Evolutionary conservation across 92 coral and sea anemone species (phyloP).

Genomic region (Epizoanthus ramosus): DNA sequence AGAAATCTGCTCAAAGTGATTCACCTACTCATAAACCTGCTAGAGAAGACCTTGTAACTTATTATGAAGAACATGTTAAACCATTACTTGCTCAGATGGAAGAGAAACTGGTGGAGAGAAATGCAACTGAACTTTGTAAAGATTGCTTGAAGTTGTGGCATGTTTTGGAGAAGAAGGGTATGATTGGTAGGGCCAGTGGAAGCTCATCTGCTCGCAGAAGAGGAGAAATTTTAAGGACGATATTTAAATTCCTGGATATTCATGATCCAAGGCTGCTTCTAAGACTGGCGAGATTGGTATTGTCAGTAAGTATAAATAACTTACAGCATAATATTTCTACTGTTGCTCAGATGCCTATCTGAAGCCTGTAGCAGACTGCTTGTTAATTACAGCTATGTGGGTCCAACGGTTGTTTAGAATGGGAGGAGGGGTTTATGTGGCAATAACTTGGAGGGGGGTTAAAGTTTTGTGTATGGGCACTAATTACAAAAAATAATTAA

Average conservation of each 20-base stretch:
- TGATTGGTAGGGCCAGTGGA: slow-evolving; percentile 86
- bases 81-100: slow-evolving; percentile 92
- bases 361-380: too few species aligned
- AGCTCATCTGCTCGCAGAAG: slow-evolving; percentile 81
- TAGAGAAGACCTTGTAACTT: slow-evolving; percentile 70
- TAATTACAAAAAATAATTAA: too few species aligned
- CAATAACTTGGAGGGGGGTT: too few species aligned
- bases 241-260: slow-evolving; percentile 89
- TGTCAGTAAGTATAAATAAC: slow-evolving; percentile 71
- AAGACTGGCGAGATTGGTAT: slow-evolving; percentile 85
- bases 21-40: slow-evolving; percentile 56
- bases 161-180: slow-evolving; percentile 67
- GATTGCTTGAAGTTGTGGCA: slow-evolving; percentile 88
- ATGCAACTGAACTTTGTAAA: slow-evolving; percentile 70
- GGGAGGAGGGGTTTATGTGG: too few species aligned
- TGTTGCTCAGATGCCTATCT: too few species aligned
- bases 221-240: slow-evolving; percentile 89
- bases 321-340: not conserved
- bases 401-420: too few species aligned
- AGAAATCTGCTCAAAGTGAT: slow-evolving; percentile 42
- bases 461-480: too few species aligned
- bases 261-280: slow-evolving; percentile 85
- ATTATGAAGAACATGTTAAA: slow-evolving; percentile 84
- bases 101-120: slow-evolving; percentile 65
- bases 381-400: too few species aligned